phyloP scores from a whole-genome alignment of 2,888 invertebrate species.

The Spodoptera picta region DNA sequence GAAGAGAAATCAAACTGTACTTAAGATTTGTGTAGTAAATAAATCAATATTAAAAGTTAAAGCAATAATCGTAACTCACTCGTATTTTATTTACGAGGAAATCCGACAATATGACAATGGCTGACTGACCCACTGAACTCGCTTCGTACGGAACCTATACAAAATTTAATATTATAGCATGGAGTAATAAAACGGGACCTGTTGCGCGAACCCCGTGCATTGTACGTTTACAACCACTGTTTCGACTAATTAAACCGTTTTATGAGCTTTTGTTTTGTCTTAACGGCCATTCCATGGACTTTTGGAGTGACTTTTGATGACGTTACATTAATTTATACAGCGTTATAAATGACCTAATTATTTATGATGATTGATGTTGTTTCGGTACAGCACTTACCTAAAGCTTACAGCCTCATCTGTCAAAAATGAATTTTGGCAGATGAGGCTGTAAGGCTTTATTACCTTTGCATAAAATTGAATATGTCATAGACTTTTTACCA shows the following conservation, averaged over 20 bases:
- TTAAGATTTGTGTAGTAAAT: neutral
- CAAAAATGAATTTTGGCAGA: too few species aligned
- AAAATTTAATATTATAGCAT: constrained; percentile 55
- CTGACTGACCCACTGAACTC: constrained; percentile 52
- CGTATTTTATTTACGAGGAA: constrained; percentile 7
- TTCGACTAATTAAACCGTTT: constrained; percentile 69
- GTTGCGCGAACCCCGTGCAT: constrained; percentile 55
- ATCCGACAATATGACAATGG: constrained; percentile 27
- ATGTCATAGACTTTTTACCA: constrained; percentile 4
- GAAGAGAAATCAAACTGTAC: too few species aligned
- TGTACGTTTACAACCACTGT: constrained; percentile 60
- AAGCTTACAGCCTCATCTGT: too few species aligned
- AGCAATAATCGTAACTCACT: constrained; percentile 1
- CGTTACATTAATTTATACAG: constrained; percentile 43
- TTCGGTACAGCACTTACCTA: constrained; percentile 9
- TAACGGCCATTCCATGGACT: constrained; percentile 49
- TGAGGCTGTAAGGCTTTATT: constrained; percentile 6
- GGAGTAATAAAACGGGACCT: constrained; percentile 57
- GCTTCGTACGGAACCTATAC: constrained; percentile 35
- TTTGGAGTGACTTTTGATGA: constrained; percentile 53
- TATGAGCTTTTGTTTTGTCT: constrained; percentile 67
- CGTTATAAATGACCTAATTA: constrained; percentile 19
- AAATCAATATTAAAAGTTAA: constrained; percentile 3
- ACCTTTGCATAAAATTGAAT: constrained; percentile 16
- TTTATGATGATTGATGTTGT: constrained; percentile 26